A percentile compares a stretch with the other conserved stretches of the same genome.
phyloP scores from a whole-genome alignment of 2,797 vertebrate species.

The Myiotriccus ornatus region DNA sequence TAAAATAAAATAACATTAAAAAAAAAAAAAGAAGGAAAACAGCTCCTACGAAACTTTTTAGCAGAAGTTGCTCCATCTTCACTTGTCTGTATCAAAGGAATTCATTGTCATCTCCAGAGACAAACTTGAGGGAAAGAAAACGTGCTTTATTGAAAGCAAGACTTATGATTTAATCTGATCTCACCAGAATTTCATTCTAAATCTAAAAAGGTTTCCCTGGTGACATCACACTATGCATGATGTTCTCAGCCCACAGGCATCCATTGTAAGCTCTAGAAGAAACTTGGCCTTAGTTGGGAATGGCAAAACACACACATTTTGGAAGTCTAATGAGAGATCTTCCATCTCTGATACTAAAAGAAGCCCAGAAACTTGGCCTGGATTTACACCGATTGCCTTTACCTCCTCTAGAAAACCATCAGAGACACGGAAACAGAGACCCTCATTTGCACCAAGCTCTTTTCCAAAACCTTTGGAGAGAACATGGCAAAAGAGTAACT shows the following conservation, averaged over 20 bases:
- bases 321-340: not conserved
- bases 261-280: not conserved
- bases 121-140: not conserved
- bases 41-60: not conserved
- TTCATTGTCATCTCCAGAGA: conserved; percentile 34
- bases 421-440: not conserved
- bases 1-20: too few species aligned
- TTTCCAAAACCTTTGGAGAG: not conserved
- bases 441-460: not conserved
- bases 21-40: not conserved
- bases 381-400: not conserved
- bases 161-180: conserved; percentile 49
- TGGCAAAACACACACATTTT: rapidly evolving
- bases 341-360: not conserved
- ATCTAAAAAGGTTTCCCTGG: conserved; percentile 26
- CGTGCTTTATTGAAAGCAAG: conserved; percentile 14
- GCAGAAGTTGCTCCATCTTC: not conserved
- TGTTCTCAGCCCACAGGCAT: conserved; percentile 35
- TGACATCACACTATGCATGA: conserved; percentile 29
- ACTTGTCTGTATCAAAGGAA: conserved; percentile 26
- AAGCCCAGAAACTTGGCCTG: not conserved
- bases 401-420: not conserved
- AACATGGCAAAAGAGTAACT: not conserved
- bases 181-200: conserved; percentile 30
- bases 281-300: not conserved